Conservation (phyloP, 2,113 vertebrate genomes). For the Tringa solitaria region DNA sequence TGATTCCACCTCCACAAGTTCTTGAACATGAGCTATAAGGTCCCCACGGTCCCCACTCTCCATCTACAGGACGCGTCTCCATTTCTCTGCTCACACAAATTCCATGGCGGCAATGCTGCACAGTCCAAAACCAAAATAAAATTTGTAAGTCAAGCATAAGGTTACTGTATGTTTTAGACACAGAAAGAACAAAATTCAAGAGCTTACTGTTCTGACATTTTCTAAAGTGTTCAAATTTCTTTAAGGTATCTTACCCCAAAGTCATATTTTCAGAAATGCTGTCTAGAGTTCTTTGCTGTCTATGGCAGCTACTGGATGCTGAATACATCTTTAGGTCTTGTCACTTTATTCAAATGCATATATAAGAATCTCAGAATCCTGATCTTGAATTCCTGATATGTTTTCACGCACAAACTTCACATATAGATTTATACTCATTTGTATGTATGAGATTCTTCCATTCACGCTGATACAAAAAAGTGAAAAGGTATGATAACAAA, state of each 20-base stretch:
- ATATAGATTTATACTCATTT: background rate
- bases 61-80: conserved; percentile 86
- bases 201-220: background rate
- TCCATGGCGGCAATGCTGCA: conserved; percentile 90
- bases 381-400: background rate
- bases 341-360: background rate
- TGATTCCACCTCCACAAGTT: conserved; percentile 94
- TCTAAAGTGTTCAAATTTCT: background rate
- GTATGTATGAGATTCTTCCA: background rate
- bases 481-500: background rate
- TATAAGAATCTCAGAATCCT: background rate
- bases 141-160: background rate
- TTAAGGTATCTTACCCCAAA: background rate
- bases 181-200: background rate
- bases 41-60: conserved; percentile 94
- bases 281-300: background rate
- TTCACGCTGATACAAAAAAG: background rate
- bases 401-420: background rate
- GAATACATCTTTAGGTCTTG: background rate
- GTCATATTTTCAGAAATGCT: background rate
- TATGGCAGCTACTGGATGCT: background rate
- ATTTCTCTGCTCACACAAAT: conserved; percentile 90
- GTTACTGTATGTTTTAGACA: background rate
- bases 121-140: conserved; percentile 10
- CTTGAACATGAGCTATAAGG: conserved; percentile 90